Percentiles rank a stretch among this genome's conserved stretches.
Conservation (phyloP, 2,113 vertebrate species). For the Pheucticus melanocephalus region DNA sequence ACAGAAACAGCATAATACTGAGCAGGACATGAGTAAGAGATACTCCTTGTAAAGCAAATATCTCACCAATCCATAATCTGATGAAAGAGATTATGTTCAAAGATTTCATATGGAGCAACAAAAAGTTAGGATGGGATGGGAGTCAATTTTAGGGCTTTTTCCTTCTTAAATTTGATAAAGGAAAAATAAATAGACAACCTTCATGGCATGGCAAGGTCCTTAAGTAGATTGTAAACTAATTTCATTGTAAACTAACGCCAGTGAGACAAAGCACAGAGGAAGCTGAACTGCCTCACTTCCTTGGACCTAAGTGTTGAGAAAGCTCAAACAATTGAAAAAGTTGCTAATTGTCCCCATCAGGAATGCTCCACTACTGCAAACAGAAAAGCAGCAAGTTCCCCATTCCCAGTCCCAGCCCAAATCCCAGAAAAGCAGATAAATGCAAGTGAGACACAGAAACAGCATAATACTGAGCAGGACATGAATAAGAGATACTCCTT, state of each 20-base stretch:
- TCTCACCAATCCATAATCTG: not conserved
- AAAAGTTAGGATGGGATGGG: not conserved
- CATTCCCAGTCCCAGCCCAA: not conserved
- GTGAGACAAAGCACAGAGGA: not conserved
- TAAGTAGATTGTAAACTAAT: not conserved
- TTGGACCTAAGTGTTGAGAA: not conserved
- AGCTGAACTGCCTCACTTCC: not conserved
- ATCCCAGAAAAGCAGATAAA: not conserved
- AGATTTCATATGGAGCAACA: not conserved
- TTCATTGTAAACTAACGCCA: not conserved
- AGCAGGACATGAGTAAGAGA: not conserved
- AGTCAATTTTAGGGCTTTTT: not conserved
- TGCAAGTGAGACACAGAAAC: too few species aligned
- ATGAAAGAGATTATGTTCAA: not conserved
- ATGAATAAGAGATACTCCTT: too few species aligned
- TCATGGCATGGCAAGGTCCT: not conserved
- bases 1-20: not conserved
- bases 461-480: too few species aligned
- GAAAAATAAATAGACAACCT: not conserved
- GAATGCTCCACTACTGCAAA: not conserved
- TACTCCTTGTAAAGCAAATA: not conserved
- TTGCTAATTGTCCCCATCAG: not conserved
- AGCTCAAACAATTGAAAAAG: not conserved
- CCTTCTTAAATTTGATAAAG: not conserved
- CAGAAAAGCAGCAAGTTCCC: not conserved